Conservation (phyloP, 2,797 vertebrate genomes). For the Acipenser oxyrinchus region DNA sequence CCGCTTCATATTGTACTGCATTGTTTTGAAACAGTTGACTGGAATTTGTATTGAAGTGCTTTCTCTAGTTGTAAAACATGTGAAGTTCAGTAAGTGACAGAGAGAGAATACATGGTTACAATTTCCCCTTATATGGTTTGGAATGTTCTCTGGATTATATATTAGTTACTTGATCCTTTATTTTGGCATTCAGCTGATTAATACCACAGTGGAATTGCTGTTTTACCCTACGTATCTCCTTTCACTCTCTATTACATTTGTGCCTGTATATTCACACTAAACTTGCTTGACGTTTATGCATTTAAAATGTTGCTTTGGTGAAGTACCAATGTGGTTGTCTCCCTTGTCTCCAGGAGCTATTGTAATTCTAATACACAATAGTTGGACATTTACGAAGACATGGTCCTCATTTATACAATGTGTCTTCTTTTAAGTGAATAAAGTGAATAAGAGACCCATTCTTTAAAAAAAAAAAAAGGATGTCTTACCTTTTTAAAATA, state of each 20-base stretch:
- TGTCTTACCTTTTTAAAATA: too few relatives aligned
- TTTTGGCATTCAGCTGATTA: conserved; percentile 33
- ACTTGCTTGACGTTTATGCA: too few relatives aligned
- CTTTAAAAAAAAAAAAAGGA: too few relatives aligned
- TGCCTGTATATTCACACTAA: too few relatives aligned
- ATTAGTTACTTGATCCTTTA: conserved; percentile 32
- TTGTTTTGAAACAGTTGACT: not conserved
- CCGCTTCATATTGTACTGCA: not conserved
- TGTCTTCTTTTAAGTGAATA: too few relatives aligned
- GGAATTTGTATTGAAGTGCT: not conserved
- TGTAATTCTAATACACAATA: too few relatives aligned
- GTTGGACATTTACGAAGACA: too few relatives aligned
- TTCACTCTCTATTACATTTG: conserved; percentile 6
- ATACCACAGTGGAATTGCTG: conserved; percentile 20
- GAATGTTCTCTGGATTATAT: conserved; percentile 23
- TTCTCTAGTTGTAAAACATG: not conserved
- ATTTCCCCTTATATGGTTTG: conserved; percentile 19
- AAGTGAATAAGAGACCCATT: too few relatives aligned
- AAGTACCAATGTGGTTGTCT: too few relatives aligned
- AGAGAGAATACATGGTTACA: not conserved
- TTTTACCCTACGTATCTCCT: conserved; percentile 20
- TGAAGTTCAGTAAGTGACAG: not conserved
- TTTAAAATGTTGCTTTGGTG: too few relatives aligned
- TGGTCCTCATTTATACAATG: too few relatives aligned
- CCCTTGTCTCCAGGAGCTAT: too few relatives aligned